These are phyloP conservation scores for Anadara kagoshimensis DNA, from an alignment of 1,140 invertebrate genomes.

Conservation along the genomic window DNA sequence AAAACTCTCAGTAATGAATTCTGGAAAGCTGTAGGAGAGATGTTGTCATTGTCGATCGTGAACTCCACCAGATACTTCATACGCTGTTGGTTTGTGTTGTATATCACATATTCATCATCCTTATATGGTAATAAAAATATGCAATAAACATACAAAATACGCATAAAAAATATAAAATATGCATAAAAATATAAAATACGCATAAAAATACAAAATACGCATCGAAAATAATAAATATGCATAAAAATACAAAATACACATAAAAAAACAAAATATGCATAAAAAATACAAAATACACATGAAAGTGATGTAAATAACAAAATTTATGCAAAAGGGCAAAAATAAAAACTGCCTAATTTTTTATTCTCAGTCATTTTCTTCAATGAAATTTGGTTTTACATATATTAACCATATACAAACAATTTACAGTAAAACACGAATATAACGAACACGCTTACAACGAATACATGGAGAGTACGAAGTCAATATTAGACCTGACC, in stretches of 20 bases:
- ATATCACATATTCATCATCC: constrained; percentile 73
- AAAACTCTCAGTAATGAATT: background rate
- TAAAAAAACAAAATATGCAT: background rate
- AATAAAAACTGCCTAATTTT: too few relatives aligned
- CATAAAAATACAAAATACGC: background rate
- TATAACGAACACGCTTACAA: too few relatives aligned
- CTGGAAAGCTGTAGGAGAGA: background rate
- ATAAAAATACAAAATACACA: background rate
- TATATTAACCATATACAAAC: too few relatives aligned
- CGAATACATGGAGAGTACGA: too few relatives aligned
- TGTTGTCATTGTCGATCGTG: constrained; percentile 49
- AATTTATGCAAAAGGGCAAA: too few relatives aligned
- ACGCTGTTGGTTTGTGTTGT: constrained; percentile 65
- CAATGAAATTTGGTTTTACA: too few relatives aligned
- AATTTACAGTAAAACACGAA: too few relatives aligned
- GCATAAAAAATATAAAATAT: background rate
- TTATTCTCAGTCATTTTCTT: too few relatives aligned
- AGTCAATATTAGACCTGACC: too few relatives aligned
- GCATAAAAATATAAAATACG: background rate
- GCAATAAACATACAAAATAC: background rate
- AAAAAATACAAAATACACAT: background rate
- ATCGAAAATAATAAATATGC: background rate
- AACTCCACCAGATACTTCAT: constrained; percentile 72
- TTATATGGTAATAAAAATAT: constrained; percentile 34
- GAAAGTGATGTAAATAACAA: background rate